Evolutionary conservation across 1,140 invertebrate genomes (phyloP), one percentile per base, ranked within the genome.

Genomic region (Pseudoatta argentina): DNA sequence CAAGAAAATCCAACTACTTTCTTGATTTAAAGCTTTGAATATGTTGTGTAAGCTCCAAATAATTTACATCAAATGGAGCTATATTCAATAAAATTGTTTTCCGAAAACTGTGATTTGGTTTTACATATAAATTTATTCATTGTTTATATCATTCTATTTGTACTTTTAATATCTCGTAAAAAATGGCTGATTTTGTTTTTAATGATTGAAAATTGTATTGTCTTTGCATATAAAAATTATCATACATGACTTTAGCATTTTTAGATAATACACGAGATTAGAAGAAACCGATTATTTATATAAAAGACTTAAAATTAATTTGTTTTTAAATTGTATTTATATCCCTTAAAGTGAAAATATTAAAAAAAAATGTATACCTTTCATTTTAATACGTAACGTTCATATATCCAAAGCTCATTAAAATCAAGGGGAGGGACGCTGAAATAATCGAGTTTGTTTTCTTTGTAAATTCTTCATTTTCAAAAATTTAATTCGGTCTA

Each of bases 321-420:
- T 34, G 0, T 16, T 64, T 64, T 6, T n/a, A 30, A 0, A 2
- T 14, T 27, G 5, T 27, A 3, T 64, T 64, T 30, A 14, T 30
- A 8, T 64, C 2, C 0, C n/a, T 39, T 67, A 67, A 21, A 44
- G 12, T 61, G 2, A 27, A 2, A 66, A 16, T 66, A 66, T 14
- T 12, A n/a, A 39, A 21, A 67, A 14, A 67, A 67, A 67, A 39
- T 67, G 10, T 51, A 10, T 10, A 14, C 44, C 10, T 67, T 67
- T 39, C 14, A 63, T 63, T 67, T 44, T 67, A 67, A 66, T 64
- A 34, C 12, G 3, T 34, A 34, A 34, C 2, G 30, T 14, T 67
- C 10, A 66, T 67, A n/a, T 67, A 14, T 67, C n/a, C n/a, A 44
- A 39, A 44, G 34, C 5, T 67, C n/a, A 67, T 39, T 67, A 34